phyloP scores from a whole-genome alignment of 2,797 vertebrate genomes.

The Schizopygopsis malacanthus region DNA sequence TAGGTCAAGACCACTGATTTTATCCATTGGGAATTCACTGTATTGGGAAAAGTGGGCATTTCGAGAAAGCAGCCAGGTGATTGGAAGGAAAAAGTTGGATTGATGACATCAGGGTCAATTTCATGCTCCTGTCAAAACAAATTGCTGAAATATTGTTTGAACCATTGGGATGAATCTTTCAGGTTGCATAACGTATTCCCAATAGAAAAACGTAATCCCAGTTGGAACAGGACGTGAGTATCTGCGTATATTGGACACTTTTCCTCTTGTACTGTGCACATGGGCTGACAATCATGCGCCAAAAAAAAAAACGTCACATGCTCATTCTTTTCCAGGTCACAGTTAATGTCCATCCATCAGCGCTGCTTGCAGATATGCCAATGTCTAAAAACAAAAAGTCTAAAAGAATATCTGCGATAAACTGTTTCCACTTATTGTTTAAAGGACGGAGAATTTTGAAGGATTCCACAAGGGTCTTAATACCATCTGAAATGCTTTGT shows the following conservation, averaged over 20 bases:
- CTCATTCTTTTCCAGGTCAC: slow-evolving; percentile 43
- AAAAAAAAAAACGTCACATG: slow-evolving; percentile 4
- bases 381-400: slow-evolving; percentile 48
- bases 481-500: slow-evolving; percentile 58
- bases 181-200: background rate
- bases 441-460: slow-evolving; percentile 59
- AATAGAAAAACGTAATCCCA: background rate
- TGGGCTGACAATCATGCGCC: background rate
- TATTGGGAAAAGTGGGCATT: background rate
- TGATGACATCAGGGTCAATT: background rate
- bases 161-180: background rate
- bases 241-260: background rate
- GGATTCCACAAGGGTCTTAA: slow-evolving; percentile 63
- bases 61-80: background rate
- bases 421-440: slow-evolving; percentile 65
- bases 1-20: background rate
- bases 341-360: slow-evolving; percentile 53
- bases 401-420: slow-evolving; percentile 54
- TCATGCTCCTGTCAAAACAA: slow-evolving; percentile 18
- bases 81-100: background rate
- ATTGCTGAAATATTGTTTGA: slow-evolving; percentile 1
- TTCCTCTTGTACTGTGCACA: background rate
- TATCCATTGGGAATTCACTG: background rate
- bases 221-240: background rate
- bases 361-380: slow-evolving; percentile 56